Evolutionary conservation across 2,113 vertebrate species (phyloP), one percentile per base, ranked within the genome.

Genomic region (Apeltes quadracus): DNA sequence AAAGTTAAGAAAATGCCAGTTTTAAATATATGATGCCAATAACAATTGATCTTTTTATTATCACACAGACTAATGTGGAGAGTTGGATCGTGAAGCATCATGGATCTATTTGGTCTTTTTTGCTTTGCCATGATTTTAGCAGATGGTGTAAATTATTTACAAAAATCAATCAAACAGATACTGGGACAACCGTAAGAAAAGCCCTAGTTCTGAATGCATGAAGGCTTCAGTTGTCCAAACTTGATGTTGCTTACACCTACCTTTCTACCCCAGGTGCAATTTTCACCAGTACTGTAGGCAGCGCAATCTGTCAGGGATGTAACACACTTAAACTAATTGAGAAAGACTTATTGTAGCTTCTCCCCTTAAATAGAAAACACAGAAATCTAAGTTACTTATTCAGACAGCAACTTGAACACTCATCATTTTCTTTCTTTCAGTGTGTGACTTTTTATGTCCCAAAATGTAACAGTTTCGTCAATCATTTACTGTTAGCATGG

Each of bases 311-410:
- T 83, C 54, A 82, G 63, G 36, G 64, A 66, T 82, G 66, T 72
- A 34, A 66, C 23, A 76, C 80, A 83, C 82, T 71, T 71, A 13
- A 36, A 69, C 41, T 85, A 87, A 87, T 84, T 79, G 44, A 79
- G 61, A 64, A 51, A 72, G 39, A 50, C 32, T 6, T 5, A 50
- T 41, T 44, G 11, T 50, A 46, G 38, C 34, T 39, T 51, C 48
- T 72, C 16, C 1, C 2, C 20, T 72, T 46, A 2, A 75, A 69
- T 65, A 57, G 36, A 14, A 53, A 75, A 77, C 4, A 7, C 50
- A 53, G 12, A 14, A 2, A 14, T 51, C 69, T 10, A 62, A 67
- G 51, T 61, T 58, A 27, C 34, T 57, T 73, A 29, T 61, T 84
- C 72, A 29, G 56, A 76, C 34, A 36, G 41, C 44, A 75, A 23